These are phyloP conservation scores for Ifrita kowaldi DNA, from an alignment of 2,113 vertebrate genomes.

Conservation along the genomic window DNA sequence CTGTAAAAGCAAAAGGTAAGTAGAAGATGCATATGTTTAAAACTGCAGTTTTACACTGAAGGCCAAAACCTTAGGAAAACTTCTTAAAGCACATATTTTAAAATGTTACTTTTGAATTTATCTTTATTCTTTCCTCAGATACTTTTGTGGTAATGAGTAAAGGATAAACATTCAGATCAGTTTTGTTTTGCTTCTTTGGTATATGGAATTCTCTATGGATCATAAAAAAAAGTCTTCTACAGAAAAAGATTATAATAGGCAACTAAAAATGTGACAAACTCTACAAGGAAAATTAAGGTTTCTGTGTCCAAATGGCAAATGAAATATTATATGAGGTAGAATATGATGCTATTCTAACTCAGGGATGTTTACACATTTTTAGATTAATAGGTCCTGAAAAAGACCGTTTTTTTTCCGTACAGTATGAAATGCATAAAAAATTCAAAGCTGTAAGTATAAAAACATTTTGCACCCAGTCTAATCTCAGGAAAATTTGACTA, in stretches of 20 bases:
- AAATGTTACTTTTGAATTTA: background rate
- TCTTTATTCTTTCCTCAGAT: background rate
- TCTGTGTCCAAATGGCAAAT: background rate
- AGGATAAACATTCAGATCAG: background rate
- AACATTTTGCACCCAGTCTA: background rate
- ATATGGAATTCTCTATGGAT: background rate
- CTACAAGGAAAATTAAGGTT: background rate
- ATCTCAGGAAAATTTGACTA: background rate
- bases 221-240: background rate
- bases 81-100: background rate
- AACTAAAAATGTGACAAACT: background rate
- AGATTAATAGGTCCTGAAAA: background rate
- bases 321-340: background rate
- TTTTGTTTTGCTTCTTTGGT: background rate
- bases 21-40: background rate
- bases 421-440: background rate
- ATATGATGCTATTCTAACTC: background rate
- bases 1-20: background rate
- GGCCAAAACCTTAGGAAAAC: background rate
- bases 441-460: background rate
- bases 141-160: background rate
- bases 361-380: background rate
- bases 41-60: background rate
- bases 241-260: background rate
- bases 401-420: fast-evolving